Percentiles rank a stretch among this genome's conserved stretches.
Conservation (phyloP, 2,888 invertebrate genomes). For the Prosapia bicincta region DNA sequence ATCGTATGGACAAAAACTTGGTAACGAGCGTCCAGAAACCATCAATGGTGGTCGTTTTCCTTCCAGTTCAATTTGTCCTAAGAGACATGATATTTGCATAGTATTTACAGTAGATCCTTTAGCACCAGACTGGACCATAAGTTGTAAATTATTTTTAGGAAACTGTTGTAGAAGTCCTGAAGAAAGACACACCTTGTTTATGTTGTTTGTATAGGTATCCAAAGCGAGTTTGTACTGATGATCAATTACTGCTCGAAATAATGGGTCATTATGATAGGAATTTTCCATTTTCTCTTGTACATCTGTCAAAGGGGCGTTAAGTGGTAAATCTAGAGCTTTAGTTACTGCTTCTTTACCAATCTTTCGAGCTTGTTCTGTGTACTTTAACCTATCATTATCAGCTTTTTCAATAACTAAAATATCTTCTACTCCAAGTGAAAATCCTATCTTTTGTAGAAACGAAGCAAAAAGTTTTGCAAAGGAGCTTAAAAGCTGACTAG, state of each 20-base stretch:
- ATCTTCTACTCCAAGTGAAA: constrained; percentile 93
- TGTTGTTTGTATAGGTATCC: constrained; percentile 83
- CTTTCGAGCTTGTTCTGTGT: constrained; percentile 61
- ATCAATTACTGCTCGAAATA: constrained; percentile 76
- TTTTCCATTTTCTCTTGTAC: constrained; percentile 66
- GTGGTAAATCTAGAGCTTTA: constrained; percentile 65
- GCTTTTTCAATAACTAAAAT: constrained; percentile 77
- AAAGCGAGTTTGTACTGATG: constrained; percentile 77
- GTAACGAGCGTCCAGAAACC: constrained; percentile 88
- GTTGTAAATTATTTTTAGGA: constrained; percentile 92
- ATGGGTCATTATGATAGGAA: constrained; percentile 65
- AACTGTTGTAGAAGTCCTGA: constrained; percentile 82
- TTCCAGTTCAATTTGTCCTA: constrained; percentile 98
- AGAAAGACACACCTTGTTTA: constrained; percentile 82
- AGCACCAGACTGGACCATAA: constrained; percentile 98
- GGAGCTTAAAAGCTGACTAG: constrained; percentile 78
- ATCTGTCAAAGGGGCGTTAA: constrained; percentile 54
- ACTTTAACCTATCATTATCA: constrained; percentile 65
- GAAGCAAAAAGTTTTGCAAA: constrained; percentile 90
- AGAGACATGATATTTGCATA: constrained; percentile 96
- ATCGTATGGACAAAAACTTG: constrained; percentile 87
- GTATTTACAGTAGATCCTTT: constrained; percentile 96
- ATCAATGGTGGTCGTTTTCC: constrained; percentile 94
- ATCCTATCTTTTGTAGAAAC: constrained; percentile 87
- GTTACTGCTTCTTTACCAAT: constrained; percentile 62